Conservation (phyloP, 92 coral and sea anemone species). For the Hydrozoanthus gracilis region DNA sequence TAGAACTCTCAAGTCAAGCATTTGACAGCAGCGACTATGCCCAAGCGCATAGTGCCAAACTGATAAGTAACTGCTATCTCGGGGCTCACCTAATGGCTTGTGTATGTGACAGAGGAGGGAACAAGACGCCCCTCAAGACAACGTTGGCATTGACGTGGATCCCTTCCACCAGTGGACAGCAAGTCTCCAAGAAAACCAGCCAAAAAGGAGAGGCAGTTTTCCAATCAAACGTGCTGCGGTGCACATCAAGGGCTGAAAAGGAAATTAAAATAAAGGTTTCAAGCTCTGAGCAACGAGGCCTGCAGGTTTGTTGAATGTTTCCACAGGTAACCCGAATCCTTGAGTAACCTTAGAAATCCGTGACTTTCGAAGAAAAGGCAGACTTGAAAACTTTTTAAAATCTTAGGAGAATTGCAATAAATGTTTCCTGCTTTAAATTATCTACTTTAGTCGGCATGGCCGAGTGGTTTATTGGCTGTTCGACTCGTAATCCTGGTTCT, state of each 20-base stretch:
- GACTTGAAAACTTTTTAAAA: too few species aligned
- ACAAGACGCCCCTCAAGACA: constrained; percentile 81
- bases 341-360: too few species aligned
- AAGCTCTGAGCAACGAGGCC: constrained; percentile 68
- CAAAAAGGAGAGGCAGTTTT: constrained; percentile 75
- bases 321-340: too few species aligned
- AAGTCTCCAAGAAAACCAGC: constrained; percentile 61
- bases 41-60: constrained; percentile 64
- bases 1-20: constrained; percentile 76
- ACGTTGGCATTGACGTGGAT: constrained; percentile 73
- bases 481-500: too few species aligned
- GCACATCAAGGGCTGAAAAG: constrained; percentile 71
- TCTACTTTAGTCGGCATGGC: too few species aligned
- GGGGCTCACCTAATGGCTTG: constrained; percentile 64
- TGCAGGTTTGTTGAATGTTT: constrained; percentile 51
- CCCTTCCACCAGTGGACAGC: constrained; percentile 65
- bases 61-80: constrained; percentile 74
- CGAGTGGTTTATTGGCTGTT: too few species aligned
- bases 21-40: constrained; percentile 67
- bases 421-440: too few species aligned
- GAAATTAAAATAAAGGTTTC: constrained; percentile 68
- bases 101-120: constrained; percentile 81
- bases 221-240: constrained; percentile 58
- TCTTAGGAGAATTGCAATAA: too few species aligned
- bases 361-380: too few species aligned